Percentiles rank a stretch among this genome's conserved stretches.
phyloP scores from a whole-genome alignment of 1,140 invertebrate species.

The Sitobion miscanthi region DNA sequence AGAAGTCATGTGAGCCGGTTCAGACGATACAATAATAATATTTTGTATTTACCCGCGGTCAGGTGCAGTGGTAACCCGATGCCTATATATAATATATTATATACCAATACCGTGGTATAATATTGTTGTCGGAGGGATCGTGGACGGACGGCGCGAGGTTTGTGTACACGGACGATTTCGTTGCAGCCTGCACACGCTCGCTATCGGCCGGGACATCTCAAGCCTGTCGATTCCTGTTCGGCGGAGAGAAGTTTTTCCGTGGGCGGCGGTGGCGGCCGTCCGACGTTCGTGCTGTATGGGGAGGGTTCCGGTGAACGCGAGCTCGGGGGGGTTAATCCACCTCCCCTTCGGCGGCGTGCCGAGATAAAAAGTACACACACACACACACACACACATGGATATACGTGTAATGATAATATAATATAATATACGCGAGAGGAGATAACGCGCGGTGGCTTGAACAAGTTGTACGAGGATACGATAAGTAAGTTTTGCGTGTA shows the following conservation, averaged over 20 bases:
- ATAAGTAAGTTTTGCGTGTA: conserved; percentile 37
- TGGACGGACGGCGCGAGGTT: not conserved
- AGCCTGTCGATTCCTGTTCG: conserved; percentile 2
- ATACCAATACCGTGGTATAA: not conserved
- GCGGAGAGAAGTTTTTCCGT: not conserved
- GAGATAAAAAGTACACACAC: conserved; percentile 2
- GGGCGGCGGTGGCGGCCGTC: not conserved
- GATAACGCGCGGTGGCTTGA: conserved; percentile 5
- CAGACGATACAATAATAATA: too few species aligned
- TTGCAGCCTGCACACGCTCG: not conserved
- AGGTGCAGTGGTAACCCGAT: not conserved
- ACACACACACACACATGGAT: not conserved
- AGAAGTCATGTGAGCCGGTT: too few species aligned
- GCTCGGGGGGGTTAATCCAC: not conserved
- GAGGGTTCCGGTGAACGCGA: not conserved
- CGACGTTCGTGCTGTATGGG: not conserved
- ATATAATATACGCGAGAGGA: not conserved
- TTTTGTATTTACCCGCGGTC: too few species aligned
- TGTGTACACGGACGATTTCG: not conserved
- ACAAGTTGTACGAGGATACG: conserved; percentile 12
- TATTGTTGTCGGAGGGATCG: not conserved
- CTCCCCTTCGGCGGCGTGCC: not conserved
- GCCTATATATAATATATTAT: too few species aligned
- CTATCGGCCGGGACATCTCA: not conserved
- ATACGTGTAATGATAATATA: not conserved